Base-by-base conservation (phyloP, 2,113 vertebrate species). In the Lonchura striata region DNA sequence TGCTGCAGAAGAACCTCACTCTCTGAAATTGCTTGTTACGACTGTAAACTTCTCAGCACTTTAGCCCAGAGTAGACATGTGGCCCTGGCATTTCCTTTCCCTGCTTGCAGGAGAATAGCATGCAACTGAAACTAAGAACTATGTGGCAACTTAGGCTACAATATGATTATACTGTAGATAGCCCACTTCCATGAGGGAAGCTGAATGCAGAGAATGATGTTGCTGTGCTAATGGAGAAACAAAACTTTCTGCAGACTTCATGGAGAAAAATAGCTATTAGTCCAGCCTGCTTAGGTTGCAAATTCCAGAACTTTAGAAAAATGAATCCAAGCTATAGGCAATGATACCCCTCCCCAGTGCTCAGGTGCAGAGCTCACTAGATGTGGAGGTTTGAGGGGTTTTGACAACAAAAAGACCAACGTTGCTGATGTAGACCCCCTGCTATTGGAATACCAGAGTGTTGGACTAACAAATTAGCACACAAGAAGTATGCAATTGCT, bases 391-490 rank as follows among this genome's bases (percentile, higher is more conserved):
- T 80, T 63, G 71, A 66, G 27, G 10, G 10, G 0, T 17, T 88
- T 90, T 83, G 52, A 75, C 86, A 88, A 88, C 54, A 72, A 88
- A 93, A 95, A 90, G 90, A 86, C 64, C 46, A 94, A 15, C 6
- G 0, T 35, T 66, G 56, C 76, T 90, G 82, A 88, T 47, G 39
- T 60, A 92, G 92, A 86, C 88, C 96, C 92, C 94, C 88, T 92
- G 86, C 88, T 95, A 94, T 17, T 54, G 72, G 46, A 94, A 93
- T 82, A 75, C 68, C 68, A 86, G 59, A 88, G 91, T 57, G 86
- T 75, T 90, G 94, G 76, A 74, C 76, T 94, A 88, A 80, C 91
- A 93, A 95, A 94, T 95, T 93, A 95, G 68, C 91, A 82, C 82
- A 83, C 33, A 66, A 69, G 64, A 90, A 96, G 82, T 71, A 86